Base-by-base conservation (phyloP, 1,140 invertebrate species). In the Trichonephila clavata region DNA sequence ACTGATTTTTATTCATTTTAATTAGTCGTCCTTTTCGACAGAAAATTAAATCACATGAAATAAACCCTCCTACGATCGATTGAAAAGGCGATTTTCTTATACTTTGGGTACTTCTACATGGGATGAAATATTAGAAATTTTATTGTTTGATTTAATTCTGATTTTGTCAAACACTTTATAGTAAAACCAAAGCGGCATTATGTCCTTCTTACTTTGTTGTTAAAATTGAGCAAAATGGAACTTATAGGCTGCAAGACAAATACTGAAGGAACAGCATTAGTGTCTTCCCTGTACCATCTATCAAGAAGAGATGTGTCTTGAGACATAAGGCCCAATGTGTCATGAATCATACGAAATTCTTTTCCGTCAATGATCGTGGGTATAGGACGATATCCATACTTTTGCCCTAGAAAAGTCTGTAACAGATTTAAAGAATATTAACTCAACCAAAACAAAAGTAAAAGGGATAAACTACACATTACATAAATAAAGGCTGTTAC, bases 331-430 rank as follows among this genome's bases (percentile, higher is more conserved):
- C 97, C 97, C 16, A 99, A 96, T 94, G 98, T 98, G 63, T 98
- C 97, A 68, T 98, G 97, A n/a, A 99, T 96, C 96, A 98, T 96
- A 94, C 98, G 97, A 83, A 99, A 96, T 95, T 99, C 99, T 0
- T 98, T 98, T 18, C 98, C 98, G 0, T 99, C 96, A 71, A 99
- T 98, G 95, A 98, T 98, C 0, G 99, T 99, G 5, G 99, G 99
- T 94, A 99, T 98, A 2, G 99, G 99, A 14, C 99, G 97, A 95
- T 99, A 99, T 7, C 99, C 99, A 96, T 99, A 99, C 96, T 99
- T 99, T 96, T 99, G 99, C 0, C 99, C 99, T 1, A 99, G 96
- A 95, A 99, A 99, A 32, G 99, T 98, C 97, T 98, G 94, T 8
- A 95, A 95, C 84, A 50, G 88, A 61, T 18, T 6, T 10, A 39